These are phyloP conservation scores for Acanthosepion esculentum DNA, from an alignment of 2,888 invertebrate species.

Conservation along the genomic window DNA sequence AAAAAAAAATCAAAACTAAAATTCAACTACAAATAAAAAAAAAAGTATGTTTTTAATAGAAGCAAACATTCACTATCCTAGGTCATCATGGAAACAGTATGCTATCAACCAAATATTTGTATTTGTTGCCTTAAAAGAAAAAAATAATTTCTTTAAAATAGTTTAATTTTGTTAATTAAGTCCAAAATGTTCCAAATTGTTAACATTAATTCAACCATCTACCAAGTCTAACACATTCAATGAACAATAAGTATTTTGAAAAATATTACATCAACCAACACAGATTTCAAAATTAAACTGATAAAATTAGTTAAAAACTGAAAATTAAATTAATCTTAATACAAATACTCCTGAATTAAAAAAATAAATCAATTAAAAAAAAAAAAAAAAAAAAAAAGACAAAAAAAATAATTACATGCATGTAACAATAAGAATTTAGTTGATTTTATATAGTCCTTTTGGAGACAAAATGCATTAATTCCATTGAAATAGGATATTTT, in stretches of 20 bases:
- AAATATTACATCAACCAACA: slow-evolving; percentile 18
- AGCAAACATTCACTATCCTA: slow-evolving; percentile 40
- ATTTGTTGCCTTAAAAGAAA: slow-evolving; percentile 38
- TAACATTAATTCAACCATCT: not conserved
- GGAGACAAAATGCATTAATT: not conserved
- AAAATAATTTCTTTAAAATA: not conserved
- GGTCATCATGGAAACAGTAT: slow-evolving; percentile 23
- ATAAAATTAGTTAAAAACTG: not conserved
- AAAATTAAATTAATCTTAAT: not conserved
- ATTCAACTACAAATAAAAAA: slow-evolving; percentile 6
- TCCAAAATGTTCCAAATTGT: not conserved
- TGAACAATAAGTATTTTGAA: not conserved
- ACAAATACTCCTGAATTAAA: not conserved
- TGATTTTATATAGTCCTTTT: not conserved
- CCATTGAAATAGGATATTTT: not conserved
- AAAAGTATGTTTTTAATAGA: not conserved
- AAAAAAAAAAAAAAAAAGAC: too few species aligned
- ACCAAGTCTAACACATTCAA: not conserved
- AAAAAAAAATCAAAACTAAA: not conserved
- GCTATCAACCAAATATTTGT: not conserved
- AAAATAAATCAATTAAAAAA: not conserved
- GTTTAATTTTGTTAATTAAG: not conserved
- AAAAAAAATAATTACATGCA: not conserved
- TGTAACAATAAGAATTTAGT: not conserved
- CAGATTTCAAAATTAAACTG: slow-evolving; percentile 4